These are phyloP conservation scores for Antennarius striatus DNA, from an alignment of 2,113 vertebrate species.

Conservation along the genomic window DNA sequence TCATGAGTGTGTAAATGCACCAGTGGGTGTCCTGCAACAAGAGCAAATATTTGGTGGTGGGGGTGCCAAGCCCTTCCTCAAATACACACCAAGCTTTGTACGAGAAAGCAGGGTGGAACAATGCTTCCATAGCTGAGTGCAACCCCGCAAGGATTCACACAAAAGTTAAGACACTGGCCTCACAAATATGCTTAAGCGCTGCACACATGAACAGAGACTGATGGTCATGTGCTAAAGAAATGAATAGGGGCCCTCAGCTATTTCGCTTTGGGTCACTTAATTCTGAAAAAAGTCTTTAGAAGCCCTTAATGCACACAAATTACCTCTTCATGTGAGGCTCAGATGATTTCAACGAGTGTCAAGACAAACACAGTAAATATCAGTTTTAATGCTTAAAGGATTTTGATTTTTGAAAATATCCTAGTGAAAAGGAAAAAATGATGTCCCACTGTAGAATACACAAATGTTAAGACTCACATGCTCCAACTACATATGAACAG, in stretches of 20 bases:
- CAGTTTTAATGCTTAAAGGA: too few relatives aligned
- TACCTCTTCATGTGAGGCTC: too few relatives aligned
- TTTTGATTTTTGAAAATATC: neutral
- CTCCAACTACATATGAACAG: slow-evolving; percentile 44
- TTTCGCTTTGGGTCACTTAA: slow-evolving; percentile 21
- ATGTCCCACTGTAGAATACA: neutral
- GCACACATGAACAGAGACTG: slow-evolving; percentile 19
- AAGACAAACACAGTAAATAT: too few relatives aligned
- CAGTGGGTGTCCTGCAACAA: slow-evolving; percentile 65
- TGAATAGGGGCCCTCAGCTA: slow-evolving; percentile 9
- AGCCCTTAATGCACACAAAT: neutral
- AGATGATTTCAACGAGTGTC: too few relatives aligned
- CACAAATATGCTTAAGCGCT: slow-evolving; percentile 12
- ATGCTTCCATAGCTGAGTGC: slow-evolving; percentile 46
- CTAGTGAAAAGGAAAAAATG: neutral
- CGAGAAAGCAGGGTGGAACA: slow-evolving; percentile 58
- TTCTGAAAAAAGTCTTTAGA: neutral
- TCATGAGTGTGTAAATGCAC: slow-evolving; percentile 17
- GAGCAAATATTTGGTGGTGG: slow-evolving; percentile 72
- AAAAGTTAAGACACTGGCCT: slow-evolving; percentile 7
- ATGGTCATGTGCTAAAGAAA: slow-evolving; percentile 3
- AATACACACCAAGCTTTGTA: slow-evolving; percentile 73
- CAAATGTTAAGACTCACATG: slow-evolving; percentile 2
- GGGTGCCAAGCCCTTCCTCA: slow-evolving; percentile 64
- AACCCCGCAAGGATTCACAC: slow-evolving; percentile 10